These are phyloP conservation scores for Phaethornis superciliosus DNA, from an alignment of 2,113 vertebrate genomes.

Conservation along the genomic window DNA sequence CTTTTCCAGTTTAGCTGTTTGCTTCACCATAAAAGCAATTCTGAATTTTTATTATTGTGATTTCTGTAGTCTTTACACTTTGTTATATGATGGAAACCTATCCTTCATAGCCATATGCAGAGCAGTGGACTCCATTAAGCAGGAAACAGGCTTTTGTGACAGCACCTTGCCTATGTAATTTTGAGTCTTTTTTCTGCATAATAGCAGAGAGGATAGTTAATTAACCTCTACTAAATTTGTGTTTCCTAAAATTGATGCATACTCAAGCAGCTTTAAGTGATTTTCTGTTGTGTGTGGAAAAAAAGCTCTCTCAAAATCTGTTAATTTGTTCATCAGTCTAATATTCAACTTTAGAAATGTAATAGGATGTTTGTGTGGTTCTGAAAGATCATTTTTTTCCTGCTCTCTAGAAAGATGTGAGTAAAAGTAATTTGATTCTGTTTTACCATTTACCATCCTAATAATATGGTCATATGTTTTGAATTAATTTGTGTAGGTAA, in stretches of 20 bases:
- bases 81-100: not conserved
- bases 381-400: not conserved
- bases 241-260: not conserved
- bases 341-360: not conserved
- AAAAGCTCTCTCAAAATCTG: not conserved
- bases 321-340: not conserved
- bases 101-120: not conserved
- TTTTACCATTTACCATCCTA: not conserved
- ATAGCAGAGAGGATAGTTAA: not conserved
- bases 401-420: not conserved
- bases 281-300: not conserved
- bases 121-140: not conserved
- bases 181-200: not conserved
- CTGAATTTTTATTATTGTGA: not conserved
- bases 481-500: not conserved
- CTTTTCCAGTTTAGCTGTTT: not conserved
- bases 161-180: not conserved
- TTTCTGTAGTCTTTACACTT: not conserved
- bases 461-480: not conserved
- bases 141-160: not conserved
- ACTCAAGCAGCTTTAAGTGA: not conserved
- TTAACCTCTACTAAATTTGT: not conserved
- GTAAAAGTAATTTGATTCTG: not conserved
- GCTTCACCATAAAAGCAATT: not conserved
- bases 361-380: not conserved